These are phyloP conservation scores for Notolabrus celidotus DNA, from an alignment of 2,797 vertebrate species.

Conservation along the genomic window DNA sequence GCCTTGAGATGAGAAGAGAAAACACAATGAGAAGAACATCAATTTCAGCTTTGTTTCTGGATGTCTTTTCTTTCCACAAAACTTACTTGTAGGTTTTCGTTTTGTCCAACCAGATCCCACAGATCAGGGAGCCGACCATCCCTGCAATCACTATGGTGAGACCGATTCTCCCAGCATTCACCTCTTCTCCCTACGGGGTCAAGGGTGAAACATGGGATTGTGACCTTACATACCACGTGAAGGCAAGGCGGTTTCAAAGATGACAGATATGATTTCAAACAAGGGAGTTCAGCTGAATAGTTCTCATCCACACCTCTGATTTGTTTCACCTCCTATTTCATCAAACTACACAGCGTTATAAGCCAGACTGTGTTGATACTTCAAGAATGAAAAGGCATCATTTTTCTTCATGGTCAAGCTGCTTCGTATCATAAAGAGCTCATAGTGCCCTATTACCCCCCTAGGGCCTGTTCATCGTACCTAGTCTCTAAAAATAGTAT, in stretches of 20 bases:
- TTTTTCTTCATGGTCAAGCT: no score
- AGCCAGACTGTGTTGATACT: neutral
- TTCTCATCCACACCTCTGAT: neutral
- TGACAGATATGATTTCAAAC: neutral
- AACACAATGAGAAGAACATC: constrained; percentile 26
- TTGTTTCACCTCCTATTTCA: neutral
- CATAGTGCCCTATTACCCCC: no score
- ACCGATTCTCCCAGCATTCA: constrained; percentile 97
- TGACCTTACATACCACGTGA: neutral
- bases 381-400: no score
- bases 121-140: constrained; percentile 93
- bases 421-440: no score
- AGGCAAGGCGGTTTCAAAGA: neutral
- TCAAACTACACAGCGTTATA: neutral
- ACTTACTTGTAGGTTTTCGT: constrained; percentile 98
- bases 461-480: no score
- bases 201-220: neutral
- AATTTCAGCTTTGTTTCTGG: neutral
- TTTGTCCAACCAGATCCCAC: constrained; percentile 95
- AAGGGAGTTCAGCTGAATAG: neutral
- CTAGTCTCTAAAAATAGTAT: no score
- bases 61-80: neutral
- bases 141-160: constrained; percentile 94
- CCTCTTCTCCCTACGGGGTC: constrained; percentile 88
- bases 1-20: neutral